Evolutionary conservation across 2,113 vertebrate genomes (phyloP), one percentile per base, ranked within the genome.

Genomic region (Harpagus bidentatus): DNA sequence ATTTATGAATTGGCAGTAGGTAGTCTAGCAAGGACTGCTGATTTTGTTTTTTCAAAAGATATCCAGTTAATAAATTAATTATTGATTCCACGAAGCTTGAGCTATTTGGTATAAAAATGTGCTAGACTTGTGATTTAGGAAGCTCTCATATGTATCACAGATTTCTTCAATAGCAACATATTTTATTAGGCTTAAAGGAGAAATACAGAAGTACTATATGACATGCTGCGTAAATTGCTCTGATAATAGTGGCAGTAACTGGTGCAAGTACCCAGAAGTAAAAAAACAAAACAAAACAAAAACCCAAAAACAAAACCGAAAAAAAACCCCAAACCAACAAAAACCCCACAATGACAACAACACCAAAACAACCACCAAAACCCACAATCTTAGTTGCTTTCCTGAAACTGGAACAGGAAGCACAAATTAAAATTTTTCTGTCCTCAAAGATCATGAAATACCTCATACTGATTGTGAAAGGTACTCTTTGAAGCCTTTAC

Each of bases 61-160:
- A 81, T 22, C 32, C 88, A 88, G 63, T 97, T 97, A 98, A 97
- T 97, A 97, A 97, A 97, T 97, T 94, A 96, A 96, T 96, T 95
- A 96, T 93, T 96, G 87, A 97, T 97, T 76, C 85, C 72, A 93
- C 8, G 7, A 95, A 16, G n/a, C 59, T 91, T 65, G 67, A 94
- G 71, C 52, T 88, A 67, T 80, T 97, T 91, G 87, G 82, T 92
- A 90, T 74, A 83, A 97, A 97, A 93, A 91, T 93, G 95, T 22
- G 40, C 38, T 63, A 73, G 74, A 42, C 53, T 90, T 78, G 86
- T 97, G 85, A 98, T 96, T 97, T 97, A 93, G 67, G 73, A 74
- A 96, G 86, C 48, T 92, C 82, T 95, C 73, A 28, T 16, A 93
- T 43, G 48, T 89, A 71, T 91, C 62, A 58, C 22, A 32, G 91